These are phyloP conservation scores for Pseudomyrmex flavicornis DNA, from an alignment of 1,140 invertebrate genomes.

Conservation along the genomic window DNA sequence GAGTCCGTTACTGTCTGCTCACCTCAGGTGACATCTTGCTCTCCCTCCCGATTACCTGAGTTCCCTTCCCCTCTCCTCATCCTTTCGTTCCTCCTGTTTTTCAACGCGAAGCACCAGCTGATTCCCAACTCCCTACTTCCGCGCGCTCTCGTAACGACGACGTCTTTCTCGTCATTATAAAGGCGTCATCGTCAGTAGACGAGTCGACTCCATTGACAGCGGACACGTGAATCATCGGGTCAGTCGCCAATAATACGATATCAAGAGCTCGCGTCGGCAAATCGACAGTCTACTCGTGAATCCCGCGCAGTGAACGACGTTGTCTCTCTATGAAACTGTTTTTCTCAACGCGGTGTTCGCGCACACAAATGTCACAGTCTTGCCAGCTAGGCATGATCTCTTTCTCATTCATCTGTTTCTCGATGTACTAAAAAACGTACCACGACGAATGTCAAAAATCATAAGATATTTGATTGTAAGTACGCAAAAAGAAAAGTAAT, in stretches of 20 bases:
- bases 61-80: background rate
- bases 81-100: background rate
- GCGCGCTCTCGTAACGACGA: background rate
- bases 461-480: background rate
- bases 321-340: background rate
- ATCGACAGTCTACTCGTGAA: constrained; percentile 30
- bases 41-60: background rate
- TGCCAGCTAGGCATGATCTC: background rate
- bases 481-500: constrained; percentile 6
- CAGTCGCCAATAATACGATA: constrained; percentile 39
- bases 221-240: constrained; percentile 58
- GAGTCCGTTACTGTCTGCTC: constrained; percentile 33
- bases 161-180: constrained; percentile 15
- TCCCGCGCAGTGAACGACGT: constrained; percentile 17
- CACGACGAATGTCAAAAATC: background rate
- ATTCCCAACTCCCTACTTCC: constrained; percentile 1
- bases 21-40: constrained; percentile 18
- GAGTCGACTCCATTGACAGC: constrained; percentile 46
- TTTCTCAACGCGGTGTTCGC: background rate
- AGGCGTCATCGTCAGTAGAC: constrained; percentile 46
- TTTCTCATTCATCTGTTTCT: background rate
- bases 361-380: background rate
- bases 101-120: constrained; percentile 36
- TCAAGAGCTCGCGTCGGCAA: constrained; percentile 27
- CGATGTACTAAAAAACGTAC: too few relatives aligned